Evolutionary conservation across 2,113 vertebrate species (phyloP).

Genomic region (Mus pahari): DNA sequence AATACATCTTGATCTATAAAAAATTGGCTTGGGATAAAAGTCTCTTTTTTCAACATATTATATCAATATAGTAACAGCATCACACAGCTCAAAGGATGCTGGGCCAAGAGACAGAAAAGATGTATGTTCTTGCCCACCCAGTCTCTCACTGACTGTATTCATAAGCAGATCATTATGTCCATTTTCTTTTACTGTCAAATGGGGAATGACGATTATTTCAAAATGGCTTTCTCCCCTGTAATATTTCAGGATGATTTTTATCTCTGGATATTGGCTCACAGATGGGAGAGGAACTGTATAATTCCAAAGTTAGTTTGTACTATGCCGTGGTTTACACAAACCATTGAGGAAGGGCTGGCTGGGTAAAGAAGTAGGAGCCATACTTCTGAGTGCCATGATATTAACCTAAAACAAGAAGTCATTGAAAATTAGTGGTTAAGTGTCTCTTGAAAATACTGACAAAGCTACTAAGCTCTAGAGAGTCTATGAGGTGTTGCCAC

Average conservation of each 20-base stretch:
- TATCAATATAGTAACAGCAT: background rate
- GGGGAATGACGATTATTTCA: background rate
- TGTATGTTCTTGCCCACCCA: background rate
- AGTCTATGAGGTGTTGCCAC: background rate
- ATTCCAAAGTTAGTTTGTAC: background rate
- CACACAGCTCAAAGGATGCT: background rate
- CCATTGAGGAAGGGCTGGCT: background rate
- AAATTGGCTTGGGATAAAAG: background rate
- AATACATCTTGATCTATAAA: background rate
- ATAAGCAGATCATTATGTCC: background rate
- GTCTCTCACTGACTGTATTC: background rate
- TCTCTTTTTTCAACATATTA: background rate
- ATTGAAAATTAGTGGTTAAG: background rate
- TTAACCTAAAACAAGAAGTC: constrained; percentile 18
- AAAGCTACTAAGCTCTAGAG: background rate
- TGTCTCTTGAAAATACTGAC: background rate
- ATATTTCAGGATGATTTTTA: constrained; percentile 13
- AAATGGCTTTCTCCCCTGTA: background rate
- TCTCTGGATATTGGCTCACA: background rate
- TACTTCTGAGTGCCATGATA: background rate
- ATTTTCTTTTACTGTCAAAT: constrained; percentile 26
- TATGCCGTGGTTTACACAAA: background rate
- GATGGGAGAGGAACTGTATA: background rate
- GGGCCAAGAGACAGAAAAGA: background rate
- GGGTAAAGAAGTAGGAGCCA: background rate